These are phyloP conservation scores for Centrocercus urophasianus DNA, from an alignment of 2,113 vertebrate genomes.

Conservation along the genomic window DNA sequence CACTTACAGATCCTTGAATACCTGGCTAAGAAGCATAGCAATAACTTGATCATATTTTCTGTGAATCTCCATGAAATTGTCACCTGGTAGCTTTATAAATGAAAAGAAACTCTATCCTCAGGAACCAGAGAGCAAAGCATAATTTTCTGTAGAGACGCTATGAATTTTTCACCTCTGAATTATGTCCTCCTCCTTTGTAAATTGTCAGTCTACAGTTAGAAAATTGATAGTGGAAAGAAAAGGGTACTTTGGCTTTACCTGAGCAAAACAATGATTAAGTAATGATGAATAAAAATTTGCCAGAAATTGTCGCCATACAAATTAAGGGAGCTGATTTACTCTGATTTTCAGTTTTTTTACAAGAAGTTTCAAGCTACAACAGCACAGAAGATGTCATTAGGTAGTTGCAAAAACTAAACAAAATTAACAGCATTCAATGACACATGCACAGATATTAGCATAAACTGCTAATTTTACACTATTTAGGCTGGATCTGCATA, in stretches of 20 bases:
- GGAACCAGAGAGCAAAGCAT: background rate
- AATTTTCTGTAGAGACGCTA: accelerated
- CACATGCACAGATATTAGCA: accelerated
- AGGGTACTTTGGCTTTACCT: background rate
- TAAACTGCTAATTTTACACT: background rate
- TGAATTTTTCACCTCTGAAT: background rate
- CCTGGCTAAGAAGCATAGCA: background rate
- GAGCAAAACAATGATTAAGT: background rate
- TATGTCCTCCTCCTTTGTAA: background rate
- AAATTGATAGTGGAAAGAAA: background rate
- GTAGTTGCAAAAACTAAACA: accelerated
- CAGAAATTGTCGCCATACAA: background rate
- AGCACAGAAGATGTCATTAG: background rate
- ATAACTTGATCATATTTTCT: background rate
- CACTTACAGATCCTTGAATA: background rate
- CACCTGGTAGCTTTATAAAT: background rate
- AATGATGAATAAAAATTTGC: background rate
- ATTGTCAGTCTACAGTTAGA: background rate
- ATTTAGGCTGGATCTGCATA: background rate
- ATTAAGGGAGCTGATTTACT: background rate
- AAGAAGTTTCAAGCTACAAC: background rate
- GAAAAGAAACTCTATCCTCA: background rate
- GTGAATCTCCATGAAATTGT: background rate
- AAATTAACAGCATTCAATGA: background rate
- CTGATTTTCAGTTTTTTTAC: background rate